phyloP scores from a whole-genome alignment of 1,140 invertebrate species.

The Cydia splendana region DNA sequence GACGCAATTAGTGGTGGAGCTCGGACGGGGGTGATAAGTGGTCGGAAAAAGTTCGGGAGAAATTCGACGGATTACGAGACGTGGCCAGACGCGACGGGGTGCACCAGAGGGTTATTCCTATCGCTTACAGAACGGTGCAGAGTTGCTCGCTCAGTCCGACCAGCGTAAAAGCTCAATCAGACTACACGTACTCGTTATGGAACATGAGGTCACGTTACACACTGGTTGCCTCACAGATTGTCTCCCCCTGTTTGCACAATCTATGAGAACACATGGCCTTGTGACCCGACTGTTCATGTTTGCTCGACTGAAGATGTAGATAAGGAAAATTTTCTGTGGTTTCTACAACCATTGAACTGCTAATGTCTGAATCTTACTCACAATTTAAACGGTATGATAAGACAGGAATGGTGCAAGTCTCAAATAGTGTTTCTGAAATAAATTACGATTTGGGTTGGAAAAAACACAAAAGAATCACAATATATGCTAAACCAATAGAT shows the following conservation, averaged over 20 bases:
- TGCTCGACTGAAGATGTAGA: slow-evolving; percentile 14
- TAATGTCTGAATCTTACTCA: background rate
- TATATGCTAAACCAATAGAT: no score
- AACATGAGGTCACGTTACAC: background rate
- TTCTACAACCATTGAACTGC: slow-evolving; percentile 14
- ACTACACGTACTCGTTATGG: background rate
- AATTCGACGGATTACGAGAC: slow-evolving; percentile 66
- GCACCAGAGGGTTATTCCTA: background rate
- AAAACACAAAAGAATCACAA: background rate
- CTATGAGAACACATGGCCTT: slow-evolving; percentile 1
- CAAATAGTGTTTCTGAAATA: background rate
- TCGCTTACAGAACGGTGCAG: background rate
- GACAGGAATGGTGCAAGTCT: background rate
- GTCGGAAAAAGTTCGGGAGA: slow-evolving; percentile 70
- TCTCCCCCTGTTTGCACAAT: background rate
- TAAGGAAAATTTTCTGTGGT: slow-evolving; percentile 19
- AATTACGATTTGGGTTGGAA: background rate
- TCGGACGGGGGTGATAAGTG: slow-evolving; percentile 67
- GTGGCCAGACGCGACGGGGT: slow-evolving; percentile 38
- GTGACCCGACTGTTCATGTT: slow-evolving; percentile 18
- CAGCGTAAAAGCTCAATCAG: background rate
- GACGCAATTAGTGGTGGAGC: slow-evolving; percentile 76
- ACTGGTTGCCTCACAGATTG: background rate
- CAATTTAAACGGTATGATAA: background rate
- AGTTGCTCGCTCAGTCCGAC: background rate